phyloP scores from a whole-genome alignment of 2,888 invertebrate genomes.

The Theodoxus fluviatilis region DNA sequence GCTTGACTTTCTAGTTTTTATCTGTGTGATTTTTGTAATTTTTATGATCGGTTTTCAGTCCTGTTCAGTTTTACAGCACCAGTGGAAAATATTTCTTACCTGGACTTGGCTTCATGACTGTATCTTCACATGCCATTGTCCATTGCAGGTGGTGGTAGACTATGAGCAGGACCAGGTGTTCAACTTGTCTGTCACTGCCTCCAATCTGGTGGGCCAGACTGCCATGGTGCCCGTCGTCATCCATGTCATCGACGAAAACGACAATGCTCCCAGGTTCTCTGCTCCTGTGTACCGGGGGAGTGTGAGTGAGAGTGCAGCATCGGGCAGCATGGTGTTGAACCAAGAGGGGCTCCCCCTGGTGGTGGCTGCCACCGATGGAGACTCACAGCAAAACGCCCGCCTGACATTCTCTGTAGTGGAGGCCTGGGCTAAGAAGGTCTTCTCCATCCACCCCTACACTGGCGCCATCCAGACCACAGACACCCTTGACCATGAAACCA shows the following conservation, averaged over 20 bases:
- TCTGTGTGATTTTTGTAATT: too few relatives aligned
- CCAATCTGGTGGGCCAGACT: slow-evolving; percentile 83
- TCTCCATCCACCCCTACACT: slow-evolving; percentile 89
- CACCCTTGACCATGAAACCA: slow-evolving; percentile 66
- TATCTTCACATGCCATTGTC: too few relatives aligned
- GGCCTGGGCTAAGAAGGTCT: slow-evolving; percentile 72
- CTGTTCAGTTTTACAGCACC: too few relatives aligned
- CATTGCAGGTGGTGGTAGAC: slow-evolving; percentile 74
- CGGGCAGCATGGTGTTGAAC: slow-evolving; percentile 76
- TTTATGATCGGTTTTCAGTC: too few relatives aligned
- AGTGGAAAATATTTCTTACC: too few relatives aligned
- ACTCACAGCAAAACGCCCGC: slow-evolving; percentile 82
- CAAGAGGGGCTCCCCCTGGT: slow-evolving; percentile 78
- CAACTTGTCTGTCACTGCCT: slow-evolving; percentile 83
- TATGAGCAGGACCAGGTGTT: slow-evolving; percentile 80
- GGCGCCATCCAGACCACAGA: slow-evolving; percentile 83
- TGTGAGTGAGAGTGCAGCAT: slow-evolving; percentile 72
- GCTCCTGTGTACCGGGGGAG: slow-evolving; percentile 83
- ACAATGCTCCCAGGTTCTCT: slow-evolving; percentile 75
- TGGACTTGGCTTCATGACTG: too few relatives aligned
- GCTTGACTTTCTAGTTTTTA: too few relatives aligned
- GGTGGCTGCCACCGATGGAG: slow-evolving; percentile 82
- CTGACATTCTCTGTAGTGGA: slow-evolving; percentile 86
- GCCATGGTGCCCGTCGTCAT: slow-evolving; percentile 78
- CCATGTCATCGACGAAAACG: slow-evolving; percentile 85